Conservation (phyloP, 2,797 vertebrate genomes). For the Chaetophractus vellerosus region DNA sequence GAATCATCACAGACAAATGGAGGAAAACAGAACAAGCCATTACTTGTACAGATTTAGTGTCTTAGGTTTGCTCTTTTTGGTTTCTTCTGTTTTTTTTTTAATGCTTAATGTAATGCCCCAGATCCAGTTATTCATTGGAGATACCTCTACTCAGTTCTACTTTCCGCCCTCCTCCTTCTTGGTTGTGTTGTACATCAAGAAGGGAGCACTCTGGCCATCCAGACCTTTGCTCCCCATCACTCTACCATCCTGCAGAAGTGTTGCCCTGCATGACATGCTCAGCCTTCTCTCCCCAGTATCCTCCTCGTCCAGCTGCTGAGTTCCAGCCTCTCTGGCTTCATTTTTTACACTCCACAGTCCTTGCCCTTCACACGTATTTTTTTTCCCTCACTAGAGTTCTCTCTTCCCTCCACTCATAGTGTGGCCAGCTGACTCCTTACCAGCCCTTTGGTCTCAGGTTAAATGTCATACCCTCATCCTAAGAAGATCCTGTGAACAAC, state of each 20-base stretch:
- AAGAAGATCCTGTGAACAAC: too few species aligned
- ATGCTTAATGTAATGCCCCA: not conserved
- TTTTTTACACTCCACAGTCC: not conserved
- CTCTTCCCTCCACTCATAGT: not conserved
- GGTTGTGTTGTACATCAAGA: not conserved
- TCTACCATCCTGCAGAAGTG: not conserved
- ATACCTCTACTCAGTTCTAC: not conserved
- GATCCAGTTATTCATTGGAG: not conserved
- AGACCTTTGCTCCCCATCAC: not conserved
- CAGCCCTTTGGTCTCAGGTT: not conserved
- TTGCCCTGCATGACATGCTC: too few species aligned
- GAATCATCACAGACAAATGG: conserved; percentile 23
- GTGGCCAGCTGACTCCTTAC: not conserved
- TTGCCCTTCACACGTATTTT: accelerated
- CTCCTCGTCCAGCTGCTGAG: not conserved
- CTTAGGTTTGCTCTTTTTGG: not conserved
- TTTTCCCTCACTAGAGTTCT: not conserved
- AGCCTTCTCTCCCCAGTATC: not conserved
- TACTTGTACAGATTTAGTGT: not conserved
- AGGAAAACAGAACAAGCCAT: not conserved
- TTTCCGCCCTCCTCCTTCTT: not conserved
- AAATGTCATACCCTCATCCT: not conserved
- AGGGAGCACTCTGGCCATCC: not conserved
- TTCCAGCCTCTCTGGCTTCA: not conserved
- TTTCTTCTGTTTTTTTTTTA: not conserved